Percentiles rank a stretch among this genome's conserved stretches.
phyloP scores from a whole-genome alignment of 1,140 invertebrate species.

The Ridgeia piscesae region DNA sequence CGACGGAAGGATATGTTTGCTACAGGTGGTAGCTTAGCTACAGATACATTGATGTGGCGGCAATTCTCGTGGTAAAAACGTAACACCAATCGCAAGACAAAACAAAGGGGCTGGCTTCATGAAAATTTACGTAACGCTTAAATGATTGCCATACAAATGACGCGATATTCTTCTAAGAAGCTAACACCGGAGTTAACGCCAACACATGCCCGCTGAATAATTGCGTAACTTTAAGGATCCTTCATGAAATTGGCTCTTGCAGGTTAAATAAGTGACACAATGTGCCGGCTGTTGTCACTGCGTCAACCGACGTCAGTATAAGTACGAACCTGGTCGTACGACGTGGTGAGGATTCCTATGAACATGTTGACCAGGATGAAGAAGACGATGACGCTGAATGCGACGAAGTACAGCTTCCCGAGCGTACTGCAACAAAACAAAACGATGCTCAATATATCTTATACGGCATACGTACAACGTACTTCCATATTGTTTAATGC shows the following conservation, averaged over 20 bases:
- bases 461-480: neutral
- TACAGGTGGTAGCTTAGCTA: neutral
- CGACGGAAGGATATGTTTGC: too few species aligned
- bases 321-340: conserved; percentile 1
- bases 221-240: too few species aligned
- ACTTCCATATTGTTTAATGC: too few species aligned
- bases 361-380: conserved; percentile 25
- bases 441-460: neutral
- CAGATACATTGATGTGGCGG: neutral
- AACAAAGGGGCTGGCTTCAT: neutral
- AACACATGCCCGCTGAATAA: too few species aligned
- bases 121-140: too few species aligned
- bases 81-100: neutral
- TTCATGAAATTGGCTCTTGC: too few species aligned
- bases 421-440: conserved; percentile 15
- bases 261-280: neutral
- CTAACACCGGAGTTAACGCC: too few species aligned
- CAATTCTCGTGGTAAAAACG: neutral
- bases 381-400: conserved; percentile 10
- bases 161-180: too few species aligned
- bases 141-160: too few species aligned
- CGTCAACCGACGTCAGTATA: neutral
- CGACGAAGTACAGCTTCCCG: conserved; percentile 14
- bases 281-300: neutral
- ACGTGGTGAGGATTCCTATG: neutral